Conservation (phyloP, 2,888 invertebrate genomes). For the Caenorhabditis sp. region DNA sequence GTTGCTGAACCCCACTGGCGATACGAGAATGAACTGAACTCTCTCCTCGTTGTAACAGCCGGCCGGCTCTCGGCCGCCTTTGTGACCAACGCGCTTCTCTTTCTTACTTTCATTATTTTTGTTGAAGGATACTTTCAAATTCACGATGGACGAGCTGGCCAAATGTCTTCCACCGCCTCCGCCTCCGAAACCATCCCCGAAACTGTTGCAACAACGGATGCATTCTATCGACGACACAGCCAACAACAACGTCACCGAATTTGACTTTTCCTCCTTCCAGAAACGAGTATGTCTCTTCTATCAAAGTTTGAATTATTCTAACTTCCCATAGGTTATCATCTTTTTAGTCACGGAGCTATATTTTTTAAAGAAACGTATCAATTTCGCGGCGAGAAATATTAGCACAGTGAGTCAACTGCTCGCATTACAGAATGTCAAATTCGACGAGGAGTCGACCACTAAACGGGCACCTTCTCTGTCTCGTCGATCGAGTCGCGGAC, state of each 20-base stretch:
- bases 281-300: constrained; percentile 45
- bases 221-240: constrained; percentile 54
- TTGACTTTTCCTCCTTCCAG: constrained; percentile 51
- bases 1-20: constrained; percentile 48
- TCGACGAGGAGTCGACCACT: constrained; percentile 65
- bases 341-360: too few species aligned
- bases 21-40: constrained; percentile 61
- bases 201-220: constrained; percentile 50
- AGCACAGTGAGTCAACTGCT: constrained; percentile 10
- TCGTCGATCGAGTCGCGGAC: constrained; percentile 60
- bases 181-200: constrained; percentile 52
- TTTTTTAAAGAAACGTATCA: too few species aligned
- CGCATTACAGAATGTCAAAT: constrained; percentile 64
- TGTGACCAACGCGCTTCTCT: constrained; percentile 35
- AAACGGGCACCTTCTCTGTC: constrained; percentile 61
- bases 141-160: constrained; percentile 69
- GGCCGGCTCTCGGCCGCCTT: constrained; percentile 23
- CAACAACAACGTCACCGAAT: constrained; percentile 54
- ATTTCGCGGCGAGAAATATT: neutral
- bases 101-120: constrained; percentile 11
- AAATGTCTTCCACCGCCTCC: constrained; percentile 65
- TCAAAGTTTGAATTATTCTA: too few species aligned
- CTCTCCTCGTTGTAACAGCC: constrained; percentile 51
- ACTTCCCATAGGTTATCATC: too few species aligned
- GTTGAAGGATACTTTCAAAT: constrained; percentile 64